These are phyloP conservation scores for Torymus texanus DNA, from an alignment of 2,888 invertebrate genomes.

Conservation along the genomic window DNA sequence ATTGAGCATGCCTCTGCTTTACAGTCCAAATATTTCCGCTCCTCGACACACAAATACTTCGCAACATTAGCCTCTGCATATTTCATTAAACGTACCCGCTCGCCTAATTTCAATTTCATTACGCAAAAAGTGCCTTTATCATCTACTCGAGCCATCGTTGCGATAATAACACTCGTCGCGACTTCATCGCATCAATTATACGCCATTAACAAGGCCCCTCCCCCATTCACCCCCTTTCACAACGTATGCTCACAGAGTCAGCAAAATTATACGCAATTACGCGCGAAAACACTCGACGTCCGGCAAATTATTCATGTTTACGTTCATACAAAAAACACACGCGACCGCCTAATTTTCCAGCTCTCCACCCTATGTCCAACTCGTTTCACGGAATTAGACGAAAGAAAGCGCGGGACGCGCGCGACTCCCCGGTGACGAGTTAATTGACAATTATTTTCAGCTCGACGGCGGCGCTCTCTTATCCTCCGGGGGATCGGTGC, in stretches of 20 bases:
- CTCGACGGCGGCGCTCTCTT: constrained; percentile 13
- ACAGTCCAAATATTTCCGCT: no score
- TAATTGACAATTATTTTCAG: constrained; percentile 54
- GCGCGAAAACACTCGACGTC: not conserved
- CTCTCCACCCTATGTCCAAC: not conserved
- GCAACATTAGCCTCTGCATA: no score
- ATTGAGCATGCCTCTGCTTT: no score
- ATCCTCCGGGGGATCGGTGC: constrained; percentile 26
- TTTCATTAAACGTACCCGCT: no score
- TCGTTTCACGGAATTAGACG: constrained; percentile 13
- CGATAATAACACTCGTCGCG: constrained; percentile 5
- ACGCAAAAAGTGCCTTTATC: not conserved
- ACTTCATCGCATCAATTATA: constrained; percentile 38
- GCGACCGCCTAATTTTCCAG: not conserved
- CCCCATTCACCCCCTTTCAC: no score
- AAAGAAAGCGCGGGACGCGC: not conserved
- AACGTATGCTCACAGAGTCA: not conserved
- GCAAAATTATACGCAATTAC: constrained; percentile 40
- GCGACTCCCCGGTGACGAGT: constrained; percentile 27
- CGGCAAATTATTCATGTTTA: constrained; percentile 30
- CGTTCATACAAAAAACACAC: constrained; percentile 26
- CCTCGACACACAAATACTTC: no score
- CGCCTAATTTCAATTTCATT: no score
- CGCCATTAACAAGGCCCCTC: not conserved
- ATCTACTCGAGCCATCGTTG: not conserved